These are phyloP conservation scores for Columba guinea DNA, from an alignment of 2,797 vertebrate genomes.

Conservation along the genomic window DNA sequence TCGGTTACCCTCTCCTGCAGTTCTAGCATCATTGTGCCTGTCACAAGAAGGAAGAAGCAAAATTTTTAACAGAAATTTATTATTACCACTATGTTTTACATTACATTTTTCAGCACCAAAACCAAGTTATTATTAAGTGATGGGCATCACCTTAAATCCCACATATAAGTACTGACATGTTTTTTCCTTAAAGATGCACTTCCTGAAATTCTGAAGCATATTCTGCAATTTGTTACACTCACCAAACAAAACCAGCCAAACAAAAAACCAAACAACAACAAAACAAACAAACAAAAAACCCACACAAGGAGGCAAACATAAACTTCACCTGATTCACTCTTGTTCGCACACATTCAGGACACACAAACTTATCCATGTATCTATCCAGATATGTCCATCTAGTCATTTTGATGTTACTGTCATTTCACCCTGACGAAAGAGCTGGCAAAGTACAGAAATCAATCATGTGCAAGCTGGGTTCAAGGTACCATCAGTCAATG, in stretches of 20 bases:
- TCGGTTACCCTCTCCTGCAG: constrained; percentile 87
- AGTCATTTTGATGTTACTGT: background rate
- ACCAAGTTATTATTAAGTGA: background rate
- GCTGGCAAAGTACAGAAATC: background rate
- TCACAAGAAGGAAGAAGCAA: background rate
- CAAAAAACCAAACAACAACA: background rate
- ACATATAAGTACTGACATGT: background rate
- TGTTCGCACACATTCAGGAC: background rate
- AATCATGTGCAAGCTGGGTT: background rate
- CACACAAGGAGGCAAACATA: background rate
- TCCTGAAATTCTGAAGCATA: background rate
- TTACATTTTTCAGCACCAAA: background rate
- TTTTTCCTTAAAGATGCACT: background rate
- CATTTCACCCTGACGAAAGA: background rate
- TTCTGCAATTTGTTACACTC: background rate
- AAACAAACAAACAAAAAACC: background rate
- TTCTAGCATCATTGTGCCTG: constrained; percentile 95
- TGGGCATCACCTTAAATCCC: background rate
- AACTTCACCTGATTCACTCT: background rate
- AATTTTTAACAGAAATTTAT: background rate
- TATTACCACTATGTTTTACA: background rate
- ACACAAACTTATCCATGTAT: background rate
- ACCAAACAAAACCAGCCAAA: background rate
- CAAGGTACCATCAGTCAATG: background rate
- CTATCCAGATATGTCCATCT: background rate